These are phyloP conservation scores for Macrotrachela quadricornifera DNA, from an alignment of 1,140 invertebrate species.

Conservation along the genomic window DNA sequence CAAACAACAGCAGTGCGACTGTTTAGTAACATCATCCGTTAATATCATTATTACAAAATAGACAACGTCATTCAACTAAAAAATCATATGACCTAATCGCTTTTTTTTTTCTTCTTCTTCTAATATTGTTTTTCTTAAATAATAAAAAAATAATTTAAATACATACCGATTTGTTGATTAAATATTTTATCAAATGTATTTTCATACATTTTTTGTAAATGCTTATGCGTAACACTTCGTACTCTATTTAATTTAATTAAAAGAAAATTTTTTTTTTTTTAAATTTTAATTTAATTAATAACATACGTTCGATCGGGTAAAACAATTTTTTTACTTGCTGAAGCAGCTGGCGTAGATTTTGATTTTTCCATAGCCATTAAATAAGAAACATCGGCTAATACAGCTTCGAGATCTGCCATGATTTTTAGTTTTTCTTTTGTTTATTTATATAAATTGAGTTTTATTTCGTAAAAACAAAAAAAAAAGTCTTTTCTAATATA, in stretches of 20 bases:
- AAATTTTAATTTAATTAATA: background rate
- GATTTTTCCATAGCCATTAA: conserved; percentile 99
- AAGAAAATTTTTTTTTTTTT: background rate
- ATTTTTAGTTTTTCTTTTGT: too few relatives aligned
- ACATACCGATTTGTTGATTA: conserved; percentile 81
- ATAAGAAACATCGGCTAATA: conserved; percentile 98
- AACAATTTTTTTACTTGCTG: conserved; percentile 95
- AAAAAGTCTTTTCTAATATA: too few relatives aligned
- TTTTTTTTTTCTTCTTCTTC: too few relatives aligned
- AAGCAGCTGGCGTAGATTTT: conserved; percentile 91
- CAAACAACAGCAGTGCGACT: too few relatives aligned
- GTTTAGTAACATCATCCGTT: too few relatives aligned
- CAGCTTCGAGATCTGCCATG: conserved; percentile 98
- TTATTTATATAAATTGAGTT: too few relatives aligned
- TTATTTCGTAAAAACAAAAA: too few relatives aligned
- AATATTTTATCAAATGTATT: conserved; percentile 99
- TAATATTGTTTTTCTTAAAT: too few relatives aligned
- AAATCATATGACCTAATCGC: too few relatives aligned
- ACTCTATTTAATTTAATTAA: conserved; percentile 45
- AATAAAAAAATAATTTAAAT: background rate
- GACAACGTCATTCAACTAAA: too few relatives aligned
- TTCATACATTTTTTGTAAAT: conserved; percentile 94
- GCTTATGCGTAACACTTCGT: conserved; percentile 96
- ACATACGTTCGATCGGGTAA: conserved; percentile 66
- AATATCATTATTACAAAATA: too few relatives aligned